These are phyloP conservation scores for Dolomedes plantarius DNA, from an alignment of 2,888 invertebrate genomes.

Conservation along the genomic window DNA sequence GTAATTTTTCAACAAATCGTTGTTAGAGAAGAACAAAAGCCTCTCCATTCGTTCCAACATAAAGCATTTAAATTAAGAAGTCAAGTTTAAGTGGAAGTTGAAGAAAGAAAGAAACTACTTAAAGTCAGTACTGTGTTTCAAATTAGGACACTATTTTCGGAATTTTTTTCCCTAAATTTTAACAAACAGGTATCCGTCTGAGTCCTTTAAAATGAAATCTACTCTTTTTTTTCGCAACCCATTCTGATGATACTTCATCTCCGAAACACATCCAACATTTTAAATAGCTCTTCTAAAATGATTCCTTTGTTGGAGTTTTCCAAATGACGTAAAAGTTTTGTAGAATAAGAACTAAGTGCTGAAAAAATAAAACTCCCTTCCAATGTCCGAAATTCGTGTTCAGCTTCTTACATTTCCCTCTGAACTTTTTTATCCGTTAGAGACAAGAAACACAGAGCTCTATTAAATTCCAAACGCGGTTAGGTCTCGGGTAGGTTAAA, in stretches of 20 bases:
- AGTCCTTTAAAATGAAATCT: background rate
- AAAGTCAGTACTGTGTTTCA: background rate
- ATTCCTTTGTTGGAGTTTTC: constrained; percentile 24
- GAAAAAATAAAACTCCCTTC: constrained; percentile 50
- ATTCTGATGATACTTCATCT: constrained; percentile 10
- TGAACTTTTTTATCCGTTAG: constrained; percentile 43
- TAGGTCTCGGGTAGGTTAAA: constrained; percentile 41
- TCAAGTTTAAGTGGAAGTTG: too few relatives aligned
- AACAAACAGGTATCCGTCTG: background rate
- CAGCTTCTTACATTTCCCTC: constrained; percentile 37
- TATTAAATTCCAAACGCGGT: constrained; percentile 59
- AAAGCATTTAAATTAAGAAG: too few relatives aligned
- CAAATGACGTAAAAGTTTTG: constrained; percentile 43
- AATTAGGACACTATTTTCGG: background rate
- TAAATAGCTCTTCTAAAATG: constrained; percentile 33
- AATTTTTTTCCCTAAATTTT: background rate
- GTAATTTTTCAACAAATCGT: too few relatives aligned
- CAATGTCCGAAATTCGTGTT: constrained; percentile 55
- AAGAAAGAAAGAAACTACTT: background rate
- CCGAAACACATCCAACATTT: constrained; percentile 27
- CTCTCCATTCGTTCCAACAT: too few relatives aligned
- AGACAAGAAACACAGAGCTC: constrained; percentile 48
- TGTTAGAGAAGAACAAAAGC: too few relatives aligned
- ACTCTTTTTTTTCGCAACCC: background rate
- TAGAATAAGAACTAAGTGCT: constrained; percentile 38